phyloP scores from a whole-genome alignment of 2,888 invertebrate species.

The Zele albiditarsus region DNA sequence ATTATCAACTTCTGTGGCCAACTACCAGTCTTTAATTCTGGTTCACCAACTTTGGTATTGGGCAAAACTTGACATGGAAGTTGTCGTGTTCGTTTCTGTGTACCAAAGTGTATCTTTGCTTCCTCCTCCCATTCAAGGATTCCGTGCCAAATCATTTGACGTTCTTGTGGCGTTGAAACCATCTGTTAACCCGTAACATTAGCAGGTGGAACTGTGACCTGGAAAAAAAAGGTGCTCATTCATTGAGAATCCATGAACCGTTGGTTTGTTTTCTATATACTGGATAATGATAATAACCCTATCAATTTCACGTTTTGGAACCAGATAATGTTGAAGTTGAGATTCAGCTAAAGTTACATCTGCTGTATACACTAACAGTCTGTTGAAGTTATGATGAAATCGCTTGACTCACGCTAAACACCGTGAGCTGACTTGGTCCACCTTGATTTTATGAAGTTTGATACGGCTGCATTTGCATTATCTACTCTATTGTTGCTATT shows the following conservation, averaged over 20 bases:
- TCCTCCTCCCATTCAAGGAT: constrained; percentile 96
- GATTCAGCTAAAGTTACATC: constrained; percentile 59
- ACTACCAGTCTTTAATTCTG: constrained; percentile 93
- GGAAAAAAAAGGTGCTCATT: background rate
- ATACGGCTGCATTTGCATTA: constrained; percentile 60
- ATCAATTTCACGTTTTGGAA: constrained; percentile 54
- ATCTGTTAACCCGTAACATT: constrained; percentile 65
- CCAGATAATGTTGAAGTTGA: constrained; percentile 61
- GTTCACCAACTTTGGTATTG: constrained; percentile 86
- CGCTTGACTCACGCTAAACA: constrained; percentile 65
- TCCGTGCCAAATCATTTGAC: constrained; percentile 84
- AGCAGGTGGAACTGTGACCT: constrained; percentile 13
- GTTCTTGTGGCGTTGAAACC: constrained; percentile 71
- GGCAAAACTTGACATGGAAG: constrained; percentile 85
- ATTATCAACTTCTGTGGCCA: constrained; percentile 95
- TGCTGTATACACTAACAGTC: constrained; percentile 63
- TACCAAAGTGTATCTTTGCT: constrained; percentile 83
- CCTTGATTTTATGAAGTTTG: constrained; percentile 59
- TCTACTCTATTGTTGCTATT: constrained; percentile 59
- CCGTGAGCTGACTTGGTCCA: constrained; percentile 61
- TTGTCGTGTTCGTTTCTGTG: constrained; percentile 83
- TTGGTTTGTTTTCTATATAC: background rate
- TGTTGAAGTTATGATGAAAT: constrained; percentile 67
- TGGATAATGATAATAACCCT: background rate
- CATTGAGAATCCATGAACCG: background rate